These are phyloP conservation scores for Protophormia terraenovae DNA, from an alignment of 2,888 invertebrate species.

Conservation along the genomic window DNA sequence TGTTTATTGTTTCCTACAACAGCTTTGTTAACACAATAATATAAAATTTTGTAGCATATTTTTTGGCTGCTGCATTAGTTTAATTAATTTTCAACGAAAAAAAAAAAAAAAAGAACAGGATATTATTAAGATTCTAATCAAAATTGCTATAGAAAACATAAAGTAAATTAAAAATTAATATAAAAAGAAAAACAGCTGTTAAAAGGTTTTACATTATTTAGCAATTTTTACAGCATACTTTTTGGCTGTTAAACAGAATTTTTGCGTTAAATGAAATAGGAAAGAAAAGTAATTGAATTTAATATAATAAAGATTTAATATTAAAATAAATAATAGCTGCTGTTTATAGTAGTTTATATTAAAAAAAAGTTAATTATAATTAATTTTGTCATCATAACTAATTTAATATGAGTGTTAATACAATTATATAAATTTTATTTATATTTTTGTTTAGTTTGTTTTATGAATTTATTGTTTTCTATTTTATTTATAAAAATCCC, in stretches of 20 bases:
- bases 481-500: slow-evolving; percentile 6
- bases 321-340: too few relatives aligned
- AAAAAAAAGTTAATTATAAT: too few relatives aligned
- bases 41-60: not conserved
- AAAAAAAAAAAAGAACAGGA: not conserved
- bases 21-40: not conserved
- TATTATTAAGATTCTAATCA: slow-evolving; percentile 1
- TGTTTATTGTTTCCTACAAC: not conserved
- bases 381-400: too few relatives aligned
- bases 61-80: slow-evolving; percentile 36
- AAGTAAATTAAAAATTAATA: not conserved
- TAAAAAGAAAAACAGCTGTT: not conserved
- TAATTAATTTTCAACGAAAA: slow-evolving; percentile 22
- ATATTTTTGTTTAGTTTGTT: not conserved
- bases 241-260: not conserved
- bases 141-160: not conserved
- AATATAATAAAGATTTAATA: too few relatives aligned
- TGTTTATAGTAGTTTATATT: too few relatives aligned
- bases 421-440: not conserved
- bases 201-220: not conserved
- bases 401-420: too few relatives aligned
- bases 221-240: not conserved
- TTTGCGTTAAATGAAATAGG: not conserved
- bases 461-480: not conserved
- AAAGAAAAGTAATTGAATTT: not conserved